Conservation (phyloP, 2,113 vertebrate genomes). For the Salvator merianae region DNA sequence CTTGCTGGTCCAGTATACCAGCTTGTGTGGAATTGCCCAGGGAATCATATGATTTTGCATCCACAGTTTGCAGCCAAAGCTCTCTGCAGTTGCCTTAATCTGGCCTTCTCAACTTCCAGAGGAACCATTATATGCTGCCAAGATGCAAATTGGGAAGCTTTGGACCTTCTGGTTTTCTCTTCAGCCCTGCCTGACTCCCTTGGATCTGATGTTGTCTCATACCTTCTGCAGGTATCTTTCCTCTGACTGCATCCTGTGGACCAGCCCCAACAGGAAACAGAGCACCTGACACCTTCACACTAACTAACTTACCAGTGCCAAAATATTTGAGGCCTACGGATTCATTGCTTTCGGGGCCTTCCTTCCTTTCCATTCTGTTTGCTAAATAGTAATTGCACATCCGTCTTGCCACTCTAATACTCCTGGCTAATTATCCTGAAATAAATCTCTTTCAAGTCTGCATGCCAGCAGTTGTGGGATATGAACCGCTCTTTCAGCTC, state of each 20-base stretch:
- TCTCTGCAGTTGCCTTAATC: too few species aligned
- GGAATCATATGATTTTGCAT: too few species aligned
- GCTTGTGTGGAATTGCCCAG: too few species aligned
- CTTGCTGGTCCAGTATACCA: too few species aligned
- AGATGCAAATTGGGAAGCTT: too few species aligned
- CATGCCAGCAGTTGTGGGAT: conserved; percentile 88
- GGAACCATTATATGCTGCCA: neutral
- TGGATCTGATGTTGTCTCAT: neutral
- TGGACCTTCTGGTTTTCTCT: too few species aligned
- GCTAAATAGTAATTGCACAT: conserved; percentile 85
- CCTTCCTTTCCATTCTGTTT: conserved; percentile 76
- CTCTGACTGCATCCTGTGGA: neutral
- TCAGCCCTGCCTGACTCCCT: neutral
- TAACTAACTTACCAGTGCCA: conserved; percentile 66
- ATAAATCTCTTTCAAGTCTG: conserved; percentile 88
- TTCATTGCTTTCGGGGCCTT: conserved; percentile 58
- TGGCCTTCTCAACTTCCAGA: too few species aligned
- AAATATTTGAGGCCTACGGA: conserved; percentile 68
- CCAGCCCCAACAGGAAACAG: neutral
- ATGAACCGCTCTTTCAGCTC: conserved; percentile 81
- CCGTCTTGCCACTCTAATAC: conserved; percentile 86
- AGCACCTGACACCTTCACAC: neutral
- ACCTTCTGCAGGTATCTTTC: neutral
- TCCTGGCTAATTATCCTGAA: conserved; percentile 88
- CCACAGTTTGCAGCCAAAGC: too few species aligned